Base-by-base conservation (phyloP, 2,113 vertebrate genomes). In the Engraulis encrasicolus region DNA sequence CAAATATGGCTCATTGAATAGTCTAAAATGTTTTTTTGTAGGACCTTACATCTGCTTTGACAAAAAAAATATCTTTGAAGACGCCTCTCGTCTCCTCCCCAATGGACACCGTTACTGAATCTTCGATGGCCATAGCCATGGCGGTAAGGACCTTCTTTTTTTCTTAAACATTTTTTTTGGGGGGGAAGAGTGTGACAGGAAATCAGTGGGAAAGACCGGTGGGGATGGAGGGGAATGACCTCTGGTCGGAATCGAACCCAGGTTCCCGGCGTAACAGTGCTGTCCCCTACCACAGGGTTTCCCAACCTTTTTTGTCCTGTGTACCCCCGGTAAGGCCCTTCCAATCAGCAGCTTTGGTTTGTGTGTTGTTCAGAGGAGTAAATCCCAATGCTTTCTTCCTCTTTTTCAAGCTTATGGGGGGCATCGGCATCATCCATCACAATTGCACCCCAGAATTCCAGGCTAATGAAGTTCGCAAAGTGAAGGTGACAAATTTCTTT, bases 91-190 rank as follows among this genome's bases (percentile, higher is more conserved):
- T 97, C 90, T 98, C 97, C 23, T 98, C 97, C 79, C 97, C 97
- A 3, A 98, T 99, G 97, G 97, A 99, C 91, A 98, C 97, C 0
- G 97, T 99, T 87, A 99, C 97, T 0, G 97, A 99, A 88, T 97
- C 97, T 0, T 97, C 96, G 78, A 99, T 99, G 97, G 97, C 97
- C 87, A 98, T 98, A 0, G 96, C 96, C 1, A 98, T 99, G 97
- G 97, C 97, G 85, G 97, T 99, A 88, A 96, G 97, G 92, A 18
- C 50, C 1, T 3, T 71, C 27, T 31, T 71, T 66, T 31, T 9
- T n/a, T n/a, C n/a, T n/a, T n/a, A 45, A 45, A 45, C n/a, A n/a
- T n/a, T n/a, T n/a, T n/a, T n/a, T n/a, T n/a, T n/a, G n/a, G n/a
- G n/a, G n/a, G n/a, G n/a, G n/a, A n/a, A n/a, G n/a, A n/a, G n/a